Evolutionary conservation across 1,140 invertebrate species (phyloP), one percentile per base, ranked within the genome.

Genomic region (Homalodisca vitripennis): DNA sequence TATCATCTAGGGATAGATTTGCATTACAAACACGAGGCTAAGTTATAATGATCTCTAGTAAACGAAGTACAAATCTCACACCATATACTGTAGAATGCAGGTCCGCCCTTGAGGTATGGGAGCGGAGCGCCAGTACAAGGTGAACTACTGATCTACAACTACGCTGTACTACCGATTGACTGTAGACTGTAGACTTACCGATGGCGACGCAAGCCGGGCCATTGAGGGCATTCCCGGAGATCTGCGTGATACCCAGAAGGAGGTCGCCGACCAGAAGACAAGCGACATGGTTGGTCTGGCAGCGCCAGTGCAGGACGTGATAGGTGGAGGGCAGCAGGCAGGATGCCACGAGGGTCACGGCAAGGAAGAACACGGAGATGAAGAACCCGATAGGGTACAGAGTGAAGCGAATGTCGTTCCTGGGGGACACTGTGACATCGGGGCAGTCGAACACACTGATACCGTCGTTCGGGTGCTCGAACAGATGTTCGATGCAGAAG

Each of bases 241-340:
- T 81, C 76, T 91, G 90, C 73, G 87, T 88, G 75, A 87, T 84
- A 69, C 89, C 90, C 78, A 93, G 84, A 75, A 91, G 82, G 47
- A 92, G 82, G 78, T 92, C 88, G 51, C 89, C 91, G 69, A 92
- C 79, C 78, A 93, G 85, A 66, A 93, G 84, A 76, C 90, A 91
- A 57, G 86, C 86, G 70, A 93, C 89, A 78, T 93, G 90, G 80
- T 91, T 87, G 64, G 90, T 92, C 82, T 93, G 91, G 76, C 91
- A 92, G 69, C 89, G 84, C 90, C 91, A 92, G 79, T 93, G 91
- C 69, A 93, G 81, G 55, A 90, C 89, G 83, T 92, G 91, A 81
- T 93, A 90, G 67, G 88, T 88, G 20, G 88, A 86, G 29, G 91
- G 91, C 75, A 93, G 79, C 71, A 92, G 82, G 75, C 87, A 90